Conservation (phyloP, 2,888 invertebrate genomes). For the Eupeodes latifasciatus region DNA sequence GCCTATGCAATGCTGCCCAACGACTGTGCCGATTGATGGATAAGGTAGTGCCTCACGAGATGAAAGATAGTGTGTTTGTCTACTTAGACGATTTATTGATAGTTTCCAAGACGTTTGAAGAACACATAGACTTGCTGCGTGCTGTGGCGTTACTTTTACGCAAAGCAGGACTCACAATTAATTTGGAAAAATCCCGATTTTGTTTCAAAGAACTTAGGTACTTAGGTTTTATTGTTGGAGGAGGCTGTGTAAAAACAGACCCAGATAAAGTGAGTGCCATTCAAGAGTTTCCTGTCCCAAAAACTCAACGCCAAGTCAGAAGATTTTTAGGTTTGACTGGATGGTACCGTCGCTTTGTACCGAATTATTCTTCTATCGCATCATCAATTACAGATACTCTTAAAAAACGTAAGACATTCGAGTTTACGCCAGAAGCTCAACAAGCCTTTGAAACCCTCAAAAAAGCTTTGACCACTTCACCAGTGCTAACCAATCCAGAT, state of each 20-base stretch:
- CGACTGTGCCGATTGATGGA: constrained; percentile 17
- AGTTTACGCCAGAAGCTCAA: constrained; percentile 4
- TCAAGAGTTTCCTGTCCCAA: constrained; percentile 21
- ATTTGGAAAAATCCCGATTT: constrained; percentile 42
- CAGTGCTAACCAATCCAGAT: constrained; percentile 8
- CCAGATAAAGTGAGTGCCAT: constrained; percentile 24
- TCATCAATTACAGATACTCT: constrained; percentile 1
- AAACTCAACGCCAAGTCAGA: constrained; percentile 12
- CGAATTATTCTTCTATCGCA: constrained; percentile 1
- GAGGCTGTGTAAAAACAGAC: constrained; percentile 32
- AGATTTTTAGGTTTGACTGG: constrained; percentile 38
- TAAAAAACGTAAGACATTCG: constrained; percentile 8
- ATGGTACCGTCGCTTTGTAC: constrained; percentile 36
- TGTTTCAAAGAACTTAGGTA: constrained; percentile 26
- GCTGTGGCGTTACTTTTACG: constrained; percentile 16
- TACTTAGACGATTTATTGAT: constrained; percentile 36
- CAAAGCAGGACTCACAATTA: constrained; percentile 39
- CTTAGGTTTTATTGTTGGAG: constrained; percentile 35
- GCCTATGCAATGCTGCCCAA: constrained; percentile 10
- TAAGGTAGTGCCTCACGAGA: constrained; percentile 25
- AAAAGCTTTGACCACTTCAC: not conserved
- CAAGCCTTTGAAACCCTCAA: constrained; percentile 8
- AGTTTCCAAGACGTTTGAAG: constrained; percentile 38
- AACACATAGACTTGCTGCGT: constrained; percentile 4
- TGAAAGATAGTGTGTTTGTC: constrained; percentile 30